These are phyloP conservation scores for Peromyscus attwateri DNA, from an alignment of 2,797 vertebrate species.

Conservation along the genomic window DNA sequence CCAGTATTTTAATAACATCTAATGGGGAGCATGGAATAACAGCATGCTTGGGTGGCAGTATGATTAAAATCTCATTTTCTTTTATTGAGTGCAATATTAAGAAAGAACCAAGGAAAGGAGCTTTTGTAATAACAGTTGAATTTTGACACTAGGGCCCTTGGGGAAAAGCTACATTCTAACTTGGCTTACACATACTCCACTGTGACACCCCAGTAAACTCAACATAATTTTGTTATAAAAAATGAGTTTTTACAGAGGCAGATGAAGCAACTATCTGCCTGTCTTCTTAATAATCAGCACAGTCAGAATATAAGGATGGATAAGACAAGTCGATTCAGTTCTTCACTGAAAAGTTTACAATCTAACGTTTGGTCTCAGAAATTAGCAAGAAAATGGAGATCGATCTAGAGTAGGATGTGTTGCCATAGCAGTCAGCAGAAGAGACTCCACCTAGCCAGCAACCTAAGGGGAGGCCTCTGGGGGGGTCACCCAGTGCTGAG, in stretches of 20 bases:
- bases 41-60: not conserved
- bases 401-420: not conserved
- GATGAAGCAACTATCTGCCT: not conserved
- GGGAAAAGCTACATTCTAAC: not conserved
- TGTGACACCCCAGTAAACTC: not conserved
- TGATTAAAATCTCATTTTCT: conserved; percentile 49
- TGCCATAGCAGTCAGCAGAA: not conserved
- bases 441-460: not conserved
- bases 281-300: conserved; percentile 19
- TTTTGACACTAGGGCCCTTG: not conserved
- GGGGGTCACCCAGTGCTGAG: not conserved
- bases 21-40: not conserved
- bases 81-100: conserved; percentile 35
- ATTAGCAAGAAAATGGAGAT: not conserved
- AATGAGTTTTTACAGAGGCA: conserved; percentile 27
- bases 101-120: conserved; percentile 33
- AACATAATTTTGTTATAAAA: conserved; percentile 1
- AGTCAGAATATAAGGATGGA: not conserved
- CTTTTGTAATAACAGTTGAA: not conserved
- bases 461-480: not conserved
- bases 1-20: not conserved
- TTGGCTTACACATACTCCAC: not conserved
- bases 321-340: not conserved
- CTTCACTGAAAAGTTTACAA: conserved; percentile 24
- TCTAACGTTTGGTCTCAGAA: conserved; percentile 56